phyloP scores from a whole-genome alignment of 1,140 invertebrate species.

The Drosophila grimshawi region DNA sequence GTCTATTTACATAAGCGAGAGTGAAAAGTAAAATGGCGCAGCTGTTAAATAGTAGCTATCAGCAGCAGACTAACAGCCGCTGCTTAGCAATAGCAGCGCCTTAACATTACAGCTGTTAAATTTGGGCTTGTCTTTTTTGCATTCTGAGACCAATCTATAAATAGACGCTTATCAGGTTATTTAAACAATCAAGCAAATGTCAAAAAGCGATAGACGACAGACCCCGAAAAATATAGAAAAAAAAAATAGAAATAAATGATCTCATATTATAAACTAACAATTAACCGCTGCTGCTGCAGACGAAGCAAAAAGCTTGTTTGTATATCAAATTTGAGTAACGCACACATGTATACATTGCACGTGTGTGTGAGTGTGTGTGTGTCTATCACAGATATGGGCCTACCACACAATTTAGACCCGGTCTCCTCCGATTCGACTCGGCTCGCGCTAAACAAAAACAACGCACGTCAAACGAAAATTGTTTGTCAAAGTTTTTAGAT shows the following conservation, averaged over 20 bases:
- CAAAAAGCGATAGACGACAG: constrained; percentile 33
- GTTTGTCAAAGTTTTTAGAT: constrained; percentile 82
- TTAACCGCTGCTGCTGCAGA: constrained; percentile 64
- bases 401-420: constrained; percentile 25
- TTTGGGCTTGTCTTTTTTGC: constrained; percentile 22
- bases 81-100: constrained; percentile 15
- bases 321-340: constrained; percentile 69
- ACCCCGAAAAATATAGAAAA: constrained; percentile 10
- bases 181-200: constrained; percentile 38
- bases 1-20: constrained; percentile 22
- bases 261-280: constrained; percentile 73
- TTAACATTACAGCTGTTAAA: constrained; percentile 31
- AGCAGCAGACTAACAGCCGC: constrained; percentile 11
- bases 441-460: constrained; percentile 67
- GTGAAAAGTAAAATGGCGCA: constrained; percentile 35
- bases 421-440: constrained; percentile 16
- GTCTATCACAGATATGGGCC: constrained; percentile 38
- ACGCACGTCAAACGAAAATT: constrained; percentile 70
- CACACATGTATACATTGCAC: constrained; percentile 14
- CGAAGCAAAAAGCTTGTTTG: constrained; percentile 56
- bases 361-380: constrained; percentile 1
- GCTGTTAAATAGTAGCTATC: constrained; percentile 2
- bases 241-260: constrained; percentile 36
- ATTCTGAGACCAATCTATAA: constrained; percentile 24
- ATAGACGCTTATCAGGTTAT: constrained; percentile 39